Percentiles rank a stretch among this genome's conserved stretches.
Conservation (phyloP, 2,797 vertebrate genomes). For the Lagorchestes hirsutus region DNA sequence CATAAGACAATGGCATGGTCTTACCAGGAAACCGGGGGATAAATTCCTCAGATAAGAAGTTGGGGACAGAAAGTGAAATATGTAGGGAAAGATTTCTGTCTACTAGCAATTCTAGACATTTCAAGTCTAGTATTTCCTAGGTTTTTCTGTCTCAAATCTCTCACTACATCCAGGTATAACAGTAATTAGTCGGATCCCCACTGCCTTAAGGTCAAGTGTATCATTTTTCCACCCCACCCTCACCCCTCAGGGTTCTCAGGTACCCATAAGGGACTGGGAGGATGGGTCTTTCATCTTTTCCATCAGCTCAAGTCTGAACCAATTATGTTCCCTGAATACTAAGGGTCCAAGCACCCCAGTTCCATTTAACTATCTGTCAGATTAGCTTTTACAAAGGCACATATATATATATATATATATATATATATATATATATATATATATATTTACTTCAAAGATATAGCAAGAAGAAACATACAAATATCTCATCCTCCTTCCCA, state of each 20-base stretch:
- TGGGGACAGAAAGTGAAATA: neutral
- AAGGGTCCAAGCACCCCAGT: neutral
- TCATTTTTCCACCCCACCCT: neutral
- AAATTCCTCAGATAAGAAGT: neutral
- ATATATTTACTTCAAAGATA: neutral
- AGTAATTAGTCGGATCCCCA: neutral
- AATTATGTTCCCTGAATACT: neutral
- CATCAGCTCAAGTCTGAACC: neutral
- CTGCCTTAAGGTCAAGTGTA: neutral
- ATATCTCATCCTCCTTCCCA: neutral
- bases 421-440: neutral
- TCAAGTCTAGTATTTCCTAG: neutral
- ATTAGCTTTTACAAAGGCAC: neutral
- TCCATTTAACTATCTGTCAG: neutral
- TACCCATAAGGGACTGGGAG: neutral
- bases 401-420: neutral
- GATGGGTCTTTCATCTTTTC: neutral
- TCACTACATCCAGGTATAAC: neutral
- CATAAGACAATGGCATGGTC: neutral
- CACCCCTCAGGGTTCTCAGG: neutral
- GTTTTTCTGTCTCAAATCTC: neutral
- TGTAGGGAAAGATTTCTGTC: neutral
- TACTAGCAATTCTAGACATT: neutral
- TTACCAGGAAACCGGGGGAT: neutral
- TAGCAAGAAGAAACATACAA: neutral